Evolutionary conservation across 2,888 invertebrate genomes (phyloP).

Genomic region (Mimumesa dahlbomi): DNA sequence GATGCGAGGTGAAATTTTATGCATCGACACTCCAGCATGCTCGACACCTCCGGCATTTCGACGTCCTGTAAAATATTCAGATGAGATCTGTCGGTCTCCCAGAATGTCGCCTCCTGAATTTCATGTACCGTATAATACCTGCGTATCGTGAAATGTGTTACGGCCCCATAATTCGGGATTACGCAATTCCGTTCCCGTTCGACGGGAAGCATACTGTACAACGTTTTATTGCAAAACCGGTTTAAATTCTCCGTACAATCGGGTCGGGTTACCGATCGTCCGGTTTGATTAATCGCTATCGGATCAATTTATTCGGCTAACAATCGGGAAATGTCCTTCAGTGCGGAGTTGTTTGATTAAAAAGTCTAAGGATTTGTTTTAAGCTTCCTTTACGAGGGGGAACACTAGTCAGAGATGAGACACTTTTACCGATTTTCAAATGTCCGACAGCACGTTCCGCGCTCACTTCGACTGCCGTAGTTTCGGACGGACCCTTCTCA

Average conservation of each 20-base stretch:
- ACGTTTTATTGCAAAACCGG: too few species aligned
- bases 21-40: conserved; percentile 53
- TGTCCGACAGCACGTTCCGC: conserved; percentile 31
- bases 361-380: too few species aligned
- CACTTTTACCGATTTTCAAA: conserved; percentile 36
- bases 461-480: conserved; percentile 32
- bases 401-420: background rate
- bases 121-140: conserved; percentile 41
- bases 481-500: conserved; percentile 29
- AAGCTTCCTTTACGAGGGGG: background rate
- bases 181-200: too few species aligned
- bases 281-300: too few species aligned
- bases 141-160: conserved; percentile 41
- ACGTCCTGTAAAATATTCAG: conserved; percentile 62
- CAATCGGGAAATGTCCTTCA: too few species aligned
- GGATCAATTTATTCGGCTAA: too few species aligned
- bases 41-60: conserved; percentile 49
- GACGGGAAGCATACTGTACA: too few species aligned
- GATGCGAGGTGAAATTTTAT: conserved; percentile 65
- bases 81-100: conserved; percentile 58
- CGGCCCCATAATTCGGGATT: conserved; percentile 25
- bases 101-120: conserved; percentile 39
- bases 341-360: too few species aligned
- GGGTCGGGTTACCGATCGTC: too few species aligned
- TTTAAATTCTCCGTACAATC: too few species aligned